Evolutionary conservation across 53 echinoderm and acorn worm species (phyloP).

Genomic region (Patiria pectinifera): DNA sequence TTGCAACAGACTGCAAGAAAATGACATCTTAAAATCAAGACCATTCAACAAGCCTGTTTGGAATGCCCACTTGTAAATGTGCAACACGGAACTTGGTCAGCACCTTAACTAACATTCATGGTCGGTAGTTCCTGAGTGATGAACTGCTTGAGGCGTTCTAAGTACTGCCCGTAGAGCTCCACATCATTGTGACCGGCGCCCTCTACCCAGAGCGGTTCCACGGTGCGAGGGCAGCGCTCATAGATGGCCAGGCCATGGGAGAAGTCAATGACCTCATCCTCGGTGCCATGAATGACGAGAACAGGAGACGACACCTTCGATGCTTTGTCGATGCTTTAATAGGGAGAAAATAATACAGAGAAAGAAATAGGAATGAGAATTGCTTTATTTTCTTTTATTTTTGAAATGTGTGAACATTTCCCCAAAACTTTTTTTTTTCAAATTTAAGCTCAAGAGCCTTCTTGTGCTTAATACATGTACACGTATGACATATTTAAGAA

Average conservation of each 20-base stretch:
- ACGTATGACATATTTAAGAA: not conserved
- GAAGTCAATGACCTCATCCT: slow-evolving; percentile 99
- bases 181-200: slow-evolving; percentile 99
- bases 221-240: slow-evolving; percentile 93
- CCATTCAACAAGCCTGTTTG: not conserved
- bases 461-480: no score
- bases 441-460: no score
- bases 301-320: slow-evolving; percentile 95
- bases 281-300: slow-evolving; percentile 97
- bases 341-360: not conserved
- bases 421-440: no score
- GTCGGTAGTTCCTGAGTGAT: slow-evolving; percentile 88
- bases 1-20: not conserved
- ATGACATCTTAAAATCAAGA: not conserved
- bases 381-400: no score
- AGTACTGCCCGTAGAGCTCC: slow-evolving; percentile 97
- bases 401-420: no score
- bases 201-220: slow-evolving; percentile 99
- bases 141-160: slow-evolving; percentile 98
- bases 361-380: not conserved
- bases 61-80: slow-evolving; percentile 10
- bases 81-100: not conserved
- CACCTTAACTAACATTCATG: slow-evolving; percentile 30
- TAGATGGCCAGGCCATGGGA: slow-evolving; percentile 98
- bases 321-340: slow-evolving; percentile 91